phyloP scores from a whole-genome alignment of 2,113 vertebrate species.

The Seriola aureovittata region DNA sequence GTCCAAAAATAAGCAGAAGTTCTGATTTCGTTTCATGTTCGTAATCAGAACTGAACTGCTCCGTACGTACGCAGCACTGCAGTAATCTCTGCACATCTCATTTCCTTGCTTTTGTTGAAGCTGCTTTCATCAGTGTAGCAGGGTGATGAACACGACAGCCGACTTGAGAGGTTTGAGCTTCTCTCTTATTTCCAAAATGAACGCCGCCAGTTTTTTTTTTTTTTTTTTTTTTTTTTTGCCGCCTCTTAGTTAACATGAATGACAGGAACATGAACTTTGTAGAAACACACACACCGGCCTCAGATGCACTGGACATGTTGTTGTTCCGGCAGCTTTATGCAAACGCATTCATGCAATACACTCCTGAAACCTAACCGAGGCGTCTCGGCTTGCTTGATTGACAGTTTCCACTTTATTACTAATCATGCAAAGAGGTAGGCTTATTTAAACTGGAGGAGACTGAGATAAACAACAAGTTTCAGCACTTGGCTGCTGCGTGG shows the following conservation, averaged over 20 bases:
- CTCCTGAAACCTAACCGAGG: neutral
- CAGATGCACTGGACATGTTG: neutral
- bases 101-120: constrained; percentile 42
- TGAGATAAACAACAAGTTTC: constrained; percentile 9
- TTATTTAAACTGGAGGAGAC: neutral
- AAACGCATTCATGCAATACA: constrained; percentile 19
- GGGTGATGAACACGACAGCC: constrained; percentile 3
- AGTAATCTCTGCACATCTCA: constrained; percentile 18
- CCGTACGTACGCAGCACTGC: neutral
- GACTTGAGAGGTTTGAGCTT: constrained; percentile 14
- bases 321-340: constrained; percentile 34
- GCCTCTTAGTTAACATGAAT: constrained; percentile 26
- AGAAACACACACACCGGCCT: neutral
- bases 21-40: neutral
- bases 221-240: constrained; percentile 6
- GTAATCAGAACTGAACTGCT: neutral
- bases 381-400: neutral
- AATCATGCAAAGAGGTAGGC: neutral
- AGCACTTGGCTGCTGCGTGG: neutral
- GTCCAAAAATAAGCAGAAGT: neutral
- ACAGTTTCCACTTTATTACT: neutral
- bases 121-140: constrained; percentile 23
- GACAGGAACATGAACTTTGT: constrained; percentile 35
- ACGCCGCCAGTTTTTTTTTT: constrained; percentile 14
- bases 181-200: constrained; percentile 30